Base-by-base conservation (phyloP, 2,113 vertebrate species). In the Amia ocellicauda region DNA sequence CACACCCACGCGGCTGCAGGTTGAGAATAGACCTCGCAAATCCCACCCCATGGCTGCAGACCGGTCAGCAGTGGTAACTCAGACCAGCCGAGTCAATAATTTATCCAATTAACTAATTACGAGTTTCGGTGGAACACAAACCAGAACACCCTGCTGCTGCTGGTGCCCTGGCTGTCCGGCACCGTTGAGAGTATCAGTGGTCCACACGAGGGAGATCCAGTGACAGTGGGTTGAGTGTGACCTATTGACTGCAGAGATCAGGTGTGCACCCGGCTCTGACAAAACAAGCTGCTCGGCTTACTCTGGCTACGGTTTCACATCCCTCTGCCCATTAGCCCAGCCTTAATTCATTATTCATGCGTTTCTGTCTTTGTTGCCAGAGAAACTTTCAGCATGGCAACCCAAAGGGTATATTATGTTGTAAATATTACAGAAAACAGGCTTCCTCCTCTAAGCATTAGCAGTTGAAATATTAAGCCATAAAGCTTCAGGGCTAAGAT, bases 301-400 rank as follows among this genome's bases (percentile, higher is more conserved):
- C 16, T 36, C 26, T 22, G 23, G 14, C 4, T 20, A n/a, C 31
- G 5, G 10, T 17, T n/a, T n/a, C 20, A 31, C 49, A 26, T 31
- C 31, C 20, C 36, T 45, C 58, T 20, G 7, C 26, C 51, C 52
- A 54, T 65, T 56, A 19, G 59, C 58, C 28, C 56, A 59, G 58
- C 51, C 58, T 36, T 66, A 41, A 74, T 77, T 70, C 59, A 77
- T 72, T 66, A 74, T 74, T 70, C 64, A 70, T 70, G 53, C 43
- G 67, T 71, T 68, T 77, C 67, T 62, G 64, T 63, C 64, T 72
- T 10, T 49, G 42, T 64, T 31, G 63, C 64, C 61, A 57, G 28
- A 62, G 62, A 22, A 61, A 62, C 67, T 72, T 58, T 54, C 57
- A 41, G 27, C 54, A 55, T 56, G 64, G 58, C 36, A 42, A 67